These are phyloP conservation scores for Thunnus thynnus DNA, from an alignment of 2,113 vertebrate genomes.

Conservation along the genomic window DNA sequence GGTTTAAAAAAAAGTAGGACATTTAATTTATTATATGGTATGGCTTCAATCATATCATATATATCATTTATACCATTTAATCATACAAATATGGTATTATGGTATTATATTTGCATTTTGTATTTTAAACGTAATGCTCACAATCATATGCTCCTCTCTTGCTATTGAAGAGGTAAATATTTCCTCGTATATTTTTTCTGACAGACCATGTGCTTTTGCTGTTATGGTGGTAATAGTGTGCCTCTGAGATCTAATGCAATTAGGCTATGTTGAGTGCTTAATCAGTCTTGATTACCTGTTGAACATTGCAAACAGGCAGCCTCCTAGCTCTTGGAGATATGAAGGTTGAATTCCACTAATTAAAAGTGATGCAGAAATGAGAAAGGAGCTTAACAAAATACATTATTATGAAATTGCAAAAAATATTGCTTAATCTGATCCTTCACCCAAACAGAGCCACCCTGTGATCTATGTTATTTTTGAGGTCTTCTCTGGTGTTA, in stretches of 20 bases:
- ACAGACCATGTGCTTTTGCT: conserved; percentile 44
- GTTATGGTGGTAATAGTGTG: conserved; percentile 42
- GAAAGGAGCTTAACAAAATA: conserved; percentile 27
- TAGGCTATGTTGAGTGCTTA: conserved; percentile 72
- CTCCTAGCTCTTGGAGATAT: conserved; percentile 48
- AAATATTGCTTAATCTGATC: conserved; percentile 1
- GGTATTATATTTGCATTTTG: background rate
- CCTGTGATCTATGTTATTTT: background rate
- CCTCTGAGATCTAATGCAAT: conserved; percentile 74
- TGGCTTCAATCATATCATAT: background rate
- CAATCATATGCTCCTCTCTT: conserved; percentile 17
- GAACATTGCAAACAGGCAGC: conserved; percentile 57
- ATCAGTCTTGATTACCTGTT: conserved; percentile 82
- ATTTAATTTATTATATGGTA: background rate
- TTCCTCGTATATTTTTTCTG: conserved; percentile 16
- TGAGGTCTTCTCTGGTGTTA: background rate
- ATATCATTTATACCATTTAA: too few relatives aligned
- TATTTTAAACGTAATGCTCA: conserved; percentile 19
- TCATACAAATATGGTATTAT: too few relatives aligned
- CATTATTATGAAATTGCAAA: conserved; percentile 18
- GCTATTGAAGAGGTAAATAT: conserved; percentile 20
- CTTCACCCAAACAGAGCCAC: background rate
- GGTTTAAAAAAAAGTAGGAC: background rate
- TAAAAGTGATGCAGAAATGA: conserved; percentile 64
- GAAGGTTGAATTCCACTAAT: conserved; percentile 65